phyloP scores from a whole-genome alignment of 1,140 invertebrate genomes.

The Ostrea edulis region DNA sequence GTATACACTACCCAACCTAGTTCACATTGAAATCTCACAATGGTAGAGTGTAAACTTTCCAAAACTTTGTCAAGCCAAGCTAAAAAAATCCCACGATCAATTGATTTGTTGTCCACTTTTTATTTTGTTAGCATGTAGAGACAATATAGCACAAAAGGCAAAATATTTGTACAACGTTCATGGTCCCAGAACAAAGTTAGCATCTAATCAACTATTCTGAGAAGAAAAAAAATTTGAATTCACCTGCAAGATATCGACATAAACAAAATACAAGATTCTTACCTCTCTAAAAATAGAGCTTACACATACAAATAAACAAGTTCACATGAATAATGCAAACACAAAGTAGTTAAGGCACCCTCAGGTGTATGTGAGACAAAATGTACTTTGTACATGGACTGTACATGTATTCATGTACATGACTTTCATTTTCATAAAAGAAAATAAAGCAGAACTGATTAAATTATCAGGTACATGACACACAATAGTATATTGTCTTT shows the following conservation, averaged over 20 bases:
- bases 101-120: too few relatives aligned
- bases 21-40: too few relatives aligned
- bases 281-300: background rate
- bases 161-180: conserved; percentile 23
- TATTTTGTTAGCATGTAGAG: background rate
- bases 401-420: too few relatives aligned
- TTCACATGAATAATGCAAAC: background rate
- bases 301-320: background rate
- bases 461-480: too few relatives aligned
- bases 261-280: background rate
- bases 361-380: background rate
- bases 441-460: too few relatives aligned
- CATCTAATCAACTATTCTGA: conserved; percentile 25
- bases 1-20: too few relatives aligned
- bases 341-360: background rate
- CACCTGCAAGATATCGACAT: conserved; percentile 5
- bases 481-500: too few relatives aligned
- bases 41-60: too few relatives aligned
- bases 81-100: too few relatives aligned
- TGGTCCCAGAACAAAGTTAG: conserved; percentile 11
- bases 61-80: too few relatives aligned
- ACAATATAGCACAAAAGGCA: conserved; percentile 18
- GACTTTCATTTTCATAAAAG: too few relatives aligned
- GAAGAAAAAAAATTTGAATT: background rate
- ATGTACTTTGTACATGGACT: background rate